Conservation (phyloP, 1,140 invertebrate species). For the Calephelis nemesis region DNA sequence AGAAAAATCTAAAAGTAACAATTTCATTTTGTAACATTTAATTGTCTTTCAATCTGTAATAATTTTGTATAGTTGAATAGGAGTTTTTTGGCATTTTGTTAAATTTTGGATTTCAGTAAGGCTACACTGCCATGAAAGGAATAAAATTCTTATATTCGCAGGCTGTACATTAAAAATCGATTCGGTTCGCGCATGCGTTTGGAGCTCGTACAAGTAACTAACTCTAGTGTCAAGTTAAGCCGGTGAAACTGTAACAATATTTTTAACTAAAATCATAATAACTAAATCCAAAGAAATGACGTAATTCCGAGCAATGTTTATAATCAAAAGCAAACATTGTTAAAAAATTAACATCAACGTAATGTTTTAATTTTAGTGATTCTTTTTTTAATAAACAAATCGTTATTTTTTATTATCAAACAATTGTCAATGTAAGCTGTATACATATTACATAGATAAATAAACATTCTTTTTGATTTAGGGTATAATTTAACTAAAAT, state of each 20-base stretch:
- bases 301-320: background rate
- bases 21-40: too few species aligned
- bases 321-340: background rate
- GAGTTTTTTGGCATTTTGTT: too few species aligned
- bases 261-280: background rate
- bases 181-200: conserved; percentile 55
- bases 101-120: too few species aligned
- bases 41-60: too few species aligned
- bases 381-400: conserved; percentile 1
- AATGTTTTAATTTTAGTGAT: background rate
- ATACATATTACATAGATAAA: background rate
- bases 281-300: background rate
- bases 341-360: too few species aligned
- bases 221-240: conserved; percentile 45
- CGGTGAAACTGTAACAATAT: conserved; percentile 31
- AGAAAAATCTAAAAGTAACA: too few species aligned
- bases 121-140: too few species aligned
- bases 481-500: background rate
- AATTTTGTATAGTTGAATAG: too few species aligned
- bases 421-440: background rate
- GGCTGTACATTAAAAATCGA: conserved; percentile 62
- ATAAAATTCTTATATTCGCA: too few species aligned
- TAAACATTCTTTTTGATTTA: background rate
- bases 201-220: conserved; percentile 19
- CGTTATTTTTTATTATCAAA: conserved; percentile 5